phyloP scores from a whole-genome alignment of 2,888 invertebrate genomes.

The Latrodectus hesperus region DNA sequence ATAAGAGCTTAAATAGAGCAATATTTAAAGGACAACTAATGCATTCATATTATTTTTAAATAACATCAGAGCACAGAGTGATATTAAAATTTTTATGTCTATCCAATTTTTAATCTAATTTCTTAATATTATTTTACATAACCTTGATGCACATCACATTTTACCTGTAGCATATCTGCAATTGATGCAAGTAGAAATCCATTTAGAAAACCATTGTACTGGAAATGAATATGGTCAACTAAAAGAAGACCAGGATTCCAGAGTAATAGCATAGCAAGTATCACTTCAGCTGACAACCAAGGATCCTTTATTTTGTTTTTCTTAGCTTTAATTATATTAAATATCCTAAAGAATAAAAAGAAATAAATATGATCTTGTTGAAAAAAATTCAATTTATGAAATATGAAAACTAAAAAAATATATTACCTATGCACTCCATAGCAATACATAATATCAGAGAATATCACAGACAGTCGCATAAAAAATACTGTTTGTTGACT shows the following conservation, averaged over 20 bases:
- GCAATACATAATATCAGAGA: constrained; percentile 86
- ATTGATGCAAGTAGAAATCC: constrained; percentile 89
- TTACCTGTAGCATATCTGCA: constrained; percentile 79
- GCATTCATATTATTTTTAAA: no score
- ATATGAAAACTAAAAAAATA: background rate
- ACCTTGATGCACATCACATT: background rate
- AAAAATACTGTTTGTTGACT: constrained; percentile 87
- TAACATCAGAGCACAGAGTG: no score
- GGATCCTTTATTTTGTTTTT: constrained; percentile 50
- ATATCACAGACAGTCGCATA: constrained; percentile 92
- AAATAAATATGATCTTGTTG: background rate
- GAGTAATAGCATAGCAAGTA: constrained; percentile 82
- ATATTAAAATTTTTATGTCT: no score
- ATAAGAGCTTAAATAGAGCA: no score
- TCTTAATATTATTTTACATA: no score
- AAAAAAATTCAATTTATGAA: background rate
- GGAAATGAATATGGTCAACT: constrained; percentile 98
- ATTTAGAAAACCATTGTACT: constrained; percentile 97
- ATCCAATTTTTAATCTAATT: no score
- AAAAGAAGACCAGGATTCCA: constrained; percentile 90
- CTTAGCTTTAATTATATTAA: constrained; percentile 32
- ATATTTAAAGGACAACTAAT: no score
- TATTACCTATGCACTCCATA: constrained; percentile 84
- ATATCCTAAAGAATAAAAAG: constrained; percentile 24
- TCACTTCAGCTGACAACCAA: constrained; percentile 70